Conservation (phyloP, 2,797 vertebrate genomes). For the Sebastes baramenuke region DNA sequence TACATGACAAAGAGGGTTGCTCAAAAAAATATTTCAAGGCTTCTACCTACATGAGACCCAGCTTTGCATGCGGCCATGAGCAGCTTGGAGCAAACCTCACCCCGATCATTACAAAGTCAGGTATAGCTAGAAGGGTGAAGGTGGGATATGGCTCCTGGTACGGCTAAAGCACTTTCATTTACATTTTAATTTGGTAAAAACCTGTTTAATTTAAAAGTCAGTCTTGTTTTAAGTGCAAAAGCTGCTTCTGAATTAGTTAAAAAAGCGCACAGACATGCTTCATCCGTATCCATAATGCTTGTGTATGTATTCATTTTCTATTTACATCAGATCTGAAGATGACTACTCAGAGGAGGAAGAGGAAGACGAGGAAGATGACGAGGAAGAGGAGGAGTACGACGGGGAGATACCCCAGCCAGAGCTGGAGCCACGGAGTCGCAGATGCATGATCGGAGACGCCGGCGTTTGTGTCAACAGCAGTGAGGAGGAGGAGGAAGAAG, state of each 20-base stretch:
- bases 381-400: conserved; percentile 82
- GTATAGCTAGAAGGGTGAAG: background rate
- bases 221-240: background rate
- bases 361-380: conserved; percentile 78
- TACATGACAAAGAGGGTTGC: background rate
- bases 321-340: conserved; percentile 90
- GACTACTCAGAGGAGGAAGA: conserved; percentile 92
- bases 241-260: background rate
- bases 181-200: background rate
- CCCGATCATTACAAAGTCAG: background rate
- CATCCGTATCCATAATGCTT: background rate
- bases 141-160: background rate
- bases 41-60: background rate
- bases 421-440: conserved; percentile 80
- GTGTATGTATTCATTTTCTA: background rate
- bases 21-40: background rate
- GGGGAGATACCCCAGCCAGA: conserved; percentile 83
- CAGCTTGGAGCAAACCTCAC: background rate
- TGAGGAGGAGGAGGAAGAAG: conserved; percentile 78
- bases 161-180: background rate
- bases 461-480: conserved; percentile 87
- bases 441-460: conserved; percentile 86
- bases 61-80: background rate
- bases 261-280: background rate
- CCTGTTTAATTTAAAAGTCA: background rate